Percentiles rank a stretch among this genome's conserved stretches.
These are phyloP conservation scores for Clunio marinus DNA, from an alignment of 2,888 invertebrate species.

Conservation along the genomic window DNA sequence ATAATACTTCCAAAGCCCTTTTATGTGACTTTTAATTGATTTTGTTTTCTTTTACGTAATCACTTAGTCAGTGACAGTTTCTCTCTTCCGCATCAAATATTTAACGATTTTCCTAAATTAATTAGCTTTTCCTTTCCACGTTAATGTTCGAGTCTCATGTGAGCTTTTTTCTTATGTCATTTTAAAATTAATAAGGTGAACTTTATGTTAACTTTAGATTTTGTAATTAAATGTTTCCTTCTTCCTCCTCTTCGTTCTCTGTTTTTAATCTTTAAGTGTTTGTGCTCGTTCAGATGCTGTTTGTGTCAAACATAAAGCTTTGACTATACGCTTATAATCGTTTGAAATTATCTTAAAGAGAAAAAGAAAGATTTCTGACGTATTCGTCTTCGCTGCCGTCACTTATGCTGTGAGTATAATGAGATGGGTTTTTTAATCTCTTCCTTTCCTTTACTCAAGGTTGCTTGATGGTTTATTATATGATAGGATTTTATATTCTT, in stretches of 20 bases:
- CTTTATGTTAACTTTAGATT: slow-evolving; percentile 36
- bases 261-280: background rate
- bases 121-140: background rate
- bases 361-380: too few relatives aligned
- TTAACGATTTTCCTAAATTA: background rate
- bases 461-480: too few relatives aligned
- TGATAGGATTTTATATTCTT: too few relatives aligned
- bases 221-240: slow-evolving; percentile 15
- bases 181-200: slow-evolving; percentile 39
- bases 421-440: too few relatives aligned
- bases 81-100: background rate
- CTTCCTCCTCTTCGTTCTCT: background rate
- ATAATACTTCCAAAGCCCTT: too few relatives aligned
- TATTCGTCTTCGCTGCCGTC: too few relatives aligned
- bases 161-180: background rate
- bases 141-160: background rate
- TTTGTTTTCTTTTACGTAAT: background rate
- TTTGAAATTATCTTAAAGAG: too few relatives aligned
- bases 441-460: too few relatives aligned
- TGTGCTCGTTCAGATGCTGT: background rate
- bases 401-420: too few relatives aligned
- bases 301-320: too few relatives aligned
- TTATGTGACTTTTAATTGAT: background rate
- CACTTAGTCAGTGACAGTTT: background rate
- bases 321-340: too few relatives aligned